A percentile compares a stretch with the other conserved stretches of the same genome.
These are phyloP conservation scores for Sebastes cheni DNA, from an alignment of 2,797 vertebrate species.

Conservation along the genomic window DNA sequence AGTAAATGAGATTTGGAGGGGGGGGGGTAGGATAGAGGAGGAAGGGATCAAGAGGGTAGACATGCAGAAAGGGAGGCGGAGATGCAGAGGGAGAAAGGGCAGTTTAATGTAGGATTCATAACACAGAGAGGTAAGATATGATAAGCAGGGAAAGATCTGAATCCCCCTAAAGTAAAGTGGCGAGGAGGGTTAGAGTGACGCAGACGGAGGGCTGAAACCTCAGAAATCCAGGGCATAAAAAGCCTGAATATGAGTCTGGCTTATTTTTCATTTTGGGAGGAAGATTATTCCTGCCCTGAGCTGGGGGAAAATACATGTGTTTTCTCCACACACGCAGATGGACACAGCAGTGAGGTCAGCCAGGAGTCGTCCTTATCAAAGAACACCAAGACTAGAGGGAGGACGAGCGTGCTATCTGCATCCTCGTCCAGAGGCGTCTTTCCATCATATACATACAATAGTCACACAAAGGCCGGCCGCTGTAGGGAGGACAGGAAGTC, in stretches of 20 bases:
- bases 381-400: slow-evolving; percentile 21
- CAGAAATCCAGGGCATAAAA: slow-evolving; percentile 38
- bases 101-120: slow-evolving; percentile 61
- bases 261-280: slow-evolving; percentile 43
- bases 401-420: slow-evolving; percentile 1
- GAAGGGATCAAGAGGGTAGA: slow-evolving; percentile 73
- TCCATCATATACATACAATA: slow-evolving; percentile 51
- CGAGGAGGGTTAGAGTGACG: slow-evolving; percentile 13
- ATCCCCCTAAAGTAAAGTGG: slow-evolving; percentile 51
- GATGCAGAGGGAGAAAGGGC: slow-evolving; percentile 49
- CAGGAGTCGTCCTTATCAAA: slow-evolving; percentile 54
- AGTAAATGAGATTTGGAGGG: slow-evolving; percentile 81
- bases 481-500: slow-evolving; percentile 55
- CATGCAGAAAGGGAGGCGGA: slow-evolving; percentile 54
- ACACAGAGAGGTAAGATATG: slow-evolving; percentile 52
- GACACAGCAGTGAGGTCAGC: slow-evolving; percentile 41
- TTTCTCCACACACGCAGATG: slow-evolving; percentile 23
- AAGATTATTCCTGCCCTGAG: slow-evolving; percentile 49
- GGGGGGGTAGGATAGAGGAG: slow-evolving; percentile 59
- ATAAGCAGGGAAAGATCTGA: slow-evolving; percentile 60
- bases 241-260: slow-evolving; percentile 33
- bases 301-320: slow-evolving; percentile 22
- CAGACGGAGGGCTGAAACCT: slow-evolving; percentile 34
- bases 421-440: slow-evolving; percentile 34
- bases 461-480: slow-evolving; percentile 25